Evolutionary conservation across 2,113 vertebrate species (phyloP).

Genomic region (Neopipo cinnamomea): DNA sequence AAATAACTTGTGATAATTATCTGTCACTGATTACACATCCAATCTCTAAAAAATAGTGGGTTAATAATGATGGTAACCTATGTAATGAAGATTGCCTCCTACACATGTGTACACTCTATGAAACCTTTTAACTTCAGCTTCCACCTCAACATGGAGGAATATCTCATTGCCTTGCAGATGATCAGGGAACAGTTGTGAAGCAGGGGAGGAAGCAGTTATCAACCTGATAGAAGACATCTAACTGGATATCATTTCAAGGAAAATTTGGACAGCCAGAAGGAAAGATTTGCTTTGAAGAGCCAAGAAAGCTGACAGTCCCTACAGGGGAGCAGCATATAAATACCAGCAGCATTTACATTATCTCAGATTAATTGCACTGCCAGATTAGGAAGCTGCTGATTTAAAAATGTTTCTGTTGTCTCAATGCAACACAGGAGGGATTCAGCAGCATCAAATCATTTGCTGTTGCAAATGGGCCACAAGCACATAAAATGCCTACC

Average conservation of each 20-base stretch:
- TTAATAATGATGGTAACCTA: not conserved
- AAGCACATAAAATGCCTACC: not conserved
- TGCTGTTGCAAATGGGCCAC: not conserved
- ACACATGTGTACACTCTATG: accelerated
- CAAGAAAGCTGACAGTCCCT: not conserved
- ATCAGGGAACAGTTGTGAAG: not conserved
- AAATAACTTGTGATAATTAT: not conserved
- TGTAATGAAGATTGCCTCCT: not conserved
- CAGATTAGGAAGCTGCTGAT: not conserved
- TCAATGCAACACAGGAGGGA: not conserved
- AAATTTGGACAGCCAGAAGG: not conserved
- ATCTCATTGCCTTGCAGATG: not conserved
- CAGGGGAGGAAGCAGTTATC: not conserved
- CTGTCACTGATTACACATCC: not conserved
- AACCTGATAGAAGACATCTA: not conserved
- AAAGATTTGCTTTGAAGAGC: not conserved
- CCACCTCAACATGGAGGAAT: not conserved
- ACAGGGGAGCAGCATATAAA: not conserved
- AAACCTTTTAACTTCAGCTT: not conserved
- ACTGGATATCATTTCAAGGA: not conserved
- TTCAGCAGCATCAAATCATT: not conserved
- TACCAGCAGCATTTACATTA: not conserved
- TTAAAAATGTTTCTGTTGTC: not conserved
- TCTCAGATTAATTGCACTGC: not conserved
- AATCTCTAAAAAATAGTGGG: not conserved